Percentiles rank a stretch among this genome's conserved stretches.
phyloP scores from a whole-genome alignment of 2,888 invertebrate genomes.

The Leptogaster cylindrica region DNA sequence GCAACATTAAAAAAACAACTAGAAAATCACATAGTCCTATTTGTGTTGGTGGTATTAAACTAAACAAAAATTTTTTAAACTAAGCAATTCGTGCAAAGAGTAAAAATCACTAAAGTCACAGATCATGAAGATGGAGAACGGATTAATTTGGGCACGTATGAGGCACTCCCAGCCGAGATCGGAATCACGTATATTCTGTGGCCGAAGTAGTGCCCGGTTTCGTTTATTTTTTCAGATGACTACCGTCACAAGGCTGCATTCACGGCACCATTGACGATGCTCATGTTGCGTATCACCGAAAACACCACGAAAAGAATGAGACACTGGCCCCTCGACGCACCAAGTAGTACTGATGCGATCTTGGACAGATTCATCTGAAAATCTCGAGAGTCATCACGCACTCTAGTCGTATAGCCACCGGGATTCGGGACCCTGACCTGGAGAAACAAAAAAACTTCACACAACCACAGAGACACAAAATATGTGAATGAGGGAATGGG shows the following conservation, averaged over 20 bases:
- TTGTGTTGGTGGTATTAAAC: neutral
- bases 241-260: no score
- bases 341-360: slow-evolving; percentile 48
- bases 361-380: slow-evolving; percentile 13
- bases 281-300: slow-evolving; percentile 17
- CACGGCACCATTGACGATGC: neutral
- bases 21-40: slow-evolving; percentile 22
- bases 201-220: no score
- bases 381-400: slow-evolving; percentile 38
- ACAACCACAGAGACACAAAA: neutral
- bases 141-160: no score
- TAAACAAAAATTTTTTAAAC: slow-evolving; percentile 1
- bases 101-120: neutral
- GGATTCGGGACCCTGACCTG: slow-evolving; percentile 26
- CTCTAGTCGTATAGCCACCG: slow-evolving; percentile 32
- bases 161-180: neutral
- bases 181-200: no score
- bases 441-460: neutral
- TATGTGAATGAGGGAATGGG: neutral
- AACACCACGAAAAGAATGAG: slow-evolving; percentile 20
- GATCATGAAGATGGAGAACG: slow-evolving; percentile 2
- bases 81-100: neutral
- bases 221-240: no score
- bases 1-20: slow-evolving; percentile 24
- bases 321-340: slow-evolving; percentile 50